These are phyloP conservation scores for Apis dorsata DNA, from an alignment of 1,140 invertebrate species.

Conservation along the genomic window DNA sequence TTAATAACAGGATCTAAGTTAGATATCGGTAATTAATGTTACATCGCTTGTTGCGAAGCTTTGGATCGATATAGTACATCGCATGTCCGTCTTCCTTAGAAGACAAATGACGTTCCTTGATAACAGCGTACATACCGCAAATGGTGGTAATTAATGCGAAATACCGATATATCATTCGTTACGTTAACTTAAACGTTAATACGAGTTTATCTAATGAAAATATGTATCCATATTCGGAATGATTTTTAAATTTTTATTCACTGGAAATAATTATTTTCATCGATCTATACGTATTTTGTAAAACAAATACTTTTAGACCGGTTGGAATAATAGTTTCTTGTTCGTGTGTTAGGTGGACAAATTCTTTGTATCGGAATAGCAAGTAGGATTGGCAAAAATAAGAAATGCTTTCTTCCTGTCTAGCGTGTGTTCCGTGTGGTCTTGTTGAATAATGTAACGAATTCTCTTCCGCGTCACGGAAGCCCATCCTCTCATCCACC, in stretches of 20 bases:
- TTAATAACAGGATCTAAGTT: conserved; percentile 12
- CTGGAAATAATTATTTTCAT: too few species aligned
- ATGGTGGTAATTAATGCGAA: conserved; percentile 31
- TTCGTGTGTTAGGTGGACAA: conserved; percentile 15
- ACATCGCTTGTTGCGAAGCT: conserved; percentile 34
- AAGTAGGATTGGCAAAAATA: conserved; percentile 47
- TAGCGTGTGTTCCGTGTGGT: conserved; percentile 30
- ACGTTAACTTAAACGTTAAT: background rate
- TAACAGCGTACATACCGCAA: background rate
- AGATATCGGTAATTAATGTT: conserved; percentile 55
- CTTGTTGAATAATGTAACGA: conserved; percentile 57
- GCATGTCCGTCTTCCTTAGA: conserved; percentile 28
- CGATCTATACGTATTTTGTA: too few species aligned
- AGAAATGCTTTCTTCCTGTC: conserved; percentile 44
- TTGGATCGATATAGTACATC: conserved; percentile 46
- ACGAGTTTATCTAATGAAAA: background rate
- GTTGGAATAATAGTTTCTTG: background rate
- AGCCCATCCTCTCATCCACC: background rate
- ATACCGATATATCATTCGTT: background rate
- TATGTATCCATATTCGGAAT: too few species aligned
- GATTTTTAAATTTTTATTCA: too few species aligned
- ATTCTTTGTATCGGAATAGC: conserved; percentile 25
- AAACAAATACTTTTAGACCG: too few species aligned
- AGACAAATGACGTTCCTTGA: conserved; percentile 49
- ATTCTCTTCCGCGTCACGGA: conserved; percentile 25